Conservation (phyloP, 30 jellyfish, hydroid and myxozoan species). For the Hydractinia echinata region DNA sequence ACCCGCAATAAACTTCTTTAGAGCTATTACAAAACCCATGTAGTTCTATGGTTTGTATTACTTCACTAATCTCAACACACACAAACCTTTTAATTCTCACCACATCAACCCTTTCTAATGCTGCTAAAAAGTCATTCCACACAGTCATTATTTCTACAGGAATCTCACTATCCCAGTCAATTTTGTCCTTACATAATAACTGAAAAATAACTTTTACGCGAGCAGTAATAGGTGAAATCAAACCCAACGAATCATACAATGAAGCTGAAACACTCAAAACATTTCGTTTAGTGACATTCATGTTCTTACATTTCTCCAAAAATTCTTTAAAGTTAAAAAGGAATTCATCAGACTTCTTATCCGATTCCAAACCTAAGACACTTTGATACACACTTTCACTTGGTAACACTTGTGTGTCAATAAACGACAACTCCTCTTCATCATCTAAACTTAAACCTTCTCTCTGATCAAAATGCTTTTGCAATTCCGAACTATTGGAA, state of each 20-base stretch:
- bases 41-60: neutral
- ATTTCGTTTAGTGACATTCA: neutral
- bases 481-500: neutral
- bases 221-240: conserved; percentile 20
- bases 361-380: conserved; percentile 18
- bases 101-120: neutral
- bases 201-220: conserved; percentile 16
- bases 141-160: neutral
- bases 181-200: conserved; percentile 11
- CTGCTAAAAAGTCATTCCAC: conserved; percentile 18
- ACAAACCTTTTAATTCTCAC: neutral
- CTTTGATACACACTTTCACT: neutral
- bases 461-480: neutral
- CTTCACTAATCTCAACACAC: neutral
- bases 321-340: conserved; percentile 19
- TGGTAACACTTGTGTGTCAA: neutral
- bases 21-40: neutral
- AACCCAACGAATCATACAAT: conserved; percentile 25
- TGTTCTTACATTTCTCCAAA: neutral
- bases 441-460: neutral
- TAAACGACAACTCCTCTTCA: too few species aligned
- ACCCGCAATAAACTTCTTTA: neutral
- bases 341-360: neutral
- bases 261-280: conserved; percentile 16
- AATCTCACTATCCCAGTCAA: neutral